Conservation (phyloP, 1,140 invertebrate species). For the Drosophila repleta region DNA sequence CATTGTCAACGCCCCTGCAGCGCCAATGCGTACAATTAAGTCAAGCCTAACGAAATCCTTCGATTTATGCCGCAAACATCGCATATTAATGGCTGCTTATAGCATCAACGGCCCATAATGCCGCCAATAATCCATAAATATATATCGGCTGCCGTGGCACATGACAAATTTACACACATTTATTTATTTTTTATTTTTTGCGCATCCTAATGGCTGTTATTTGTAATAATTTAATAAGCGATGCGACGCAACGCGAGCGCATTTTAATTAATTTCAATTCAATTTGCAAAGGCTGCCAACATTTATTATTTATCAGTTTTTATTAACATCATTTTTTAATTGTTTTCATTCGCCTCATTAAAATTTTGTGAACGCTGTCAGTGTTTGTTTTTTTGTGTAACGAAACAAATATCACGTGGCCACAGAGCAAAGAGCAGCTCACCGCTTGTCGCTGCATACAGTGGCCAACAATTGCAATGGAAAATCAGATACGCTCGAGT, state of each 20-base stretch:
- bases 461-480: background rate
- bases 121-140: conserved; percentile 51
- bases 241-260: background rate
- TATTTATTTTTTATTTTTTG: too few species aligned
- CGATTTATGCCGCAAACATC: conserved; percentile 61
- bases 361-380: background rate
- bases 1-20: conserved; percentile 23
- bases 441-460: too few species aligned
- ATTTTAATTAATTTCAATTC: conserved; percentile 22
- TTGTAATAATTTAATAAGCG: conserved; percentile 44
- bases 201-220: conserved; percentile 56
- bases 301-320: background rate
- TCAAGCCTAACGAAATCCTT: conserved; percentile 59
- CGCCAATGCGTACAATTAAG: conserved; percentile 69
- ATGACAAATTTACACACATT: conserved; percentile 53
- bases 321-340: background rate
- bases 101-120: conserved; percentile 41
- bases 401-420: too few species aligned
- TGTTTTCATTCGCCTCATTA: background rate
- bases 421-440: too few species aligned
- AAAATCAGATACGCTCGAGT: background rate
- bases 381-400: background rate
- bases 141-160: conserved; percentile 35
- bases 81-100: conserved; percentile 75
- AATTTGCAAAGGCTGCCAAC: background rate